phyloP scores from a whole-genome alignment of 2,113 vertebrate species.

The Vombatus ursinus region DNA sequence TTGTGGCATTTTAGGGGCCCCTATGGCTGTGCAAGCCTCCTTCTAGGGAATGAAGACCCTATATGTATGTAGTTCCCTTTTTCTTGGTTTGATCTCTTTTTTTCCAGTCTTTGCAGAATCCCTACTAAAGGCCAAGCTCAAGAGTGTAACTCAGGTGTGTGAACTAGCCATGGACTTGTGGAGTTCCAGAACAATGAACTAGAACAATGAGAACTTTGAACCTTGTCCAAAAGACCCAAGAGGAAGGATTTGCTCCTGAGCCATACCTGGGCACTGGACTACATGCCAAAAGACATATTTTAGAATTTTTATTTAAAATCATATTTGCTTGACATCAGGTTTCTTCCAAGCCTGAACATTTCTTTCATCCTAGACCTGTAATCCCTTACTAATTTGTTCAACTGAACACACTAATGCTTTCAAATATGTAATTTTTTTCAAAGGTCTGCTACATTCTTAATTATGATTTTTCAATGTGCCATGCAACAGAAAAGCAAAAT shows the following conservation, averaged over 20 bases:
- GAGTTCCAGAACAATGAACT: neutral
- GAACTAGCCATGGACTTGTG: neutral
- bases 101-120: neutral
- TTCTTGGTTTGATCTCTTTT: neutral
- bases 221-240: neutral
- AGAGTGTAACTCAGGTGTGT: neutral
- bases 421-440: neutral
- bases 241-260: neutral
- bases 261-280: neutral
- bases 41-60: neutral
- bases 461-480: neutral
- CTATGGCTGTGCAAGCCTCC: neutral
- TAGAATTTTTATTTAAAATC: neutral
- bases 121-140: neutral
- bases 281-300: neutral
- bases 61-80: neutral
- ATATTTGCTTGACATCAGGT: neutral
- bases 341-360: neutral
- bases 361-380: neutral
- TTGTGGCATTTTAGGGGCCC: neutral
- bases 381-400: neutral
- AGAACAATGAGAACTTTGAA: neutral
- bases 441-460: neutral
- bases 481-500: neutral
- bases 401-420: constrained; percentile 1